Base-by-base conservation (phyloP, 2,888 invertebrate species). In the Esperia sulphurella region DNA sequence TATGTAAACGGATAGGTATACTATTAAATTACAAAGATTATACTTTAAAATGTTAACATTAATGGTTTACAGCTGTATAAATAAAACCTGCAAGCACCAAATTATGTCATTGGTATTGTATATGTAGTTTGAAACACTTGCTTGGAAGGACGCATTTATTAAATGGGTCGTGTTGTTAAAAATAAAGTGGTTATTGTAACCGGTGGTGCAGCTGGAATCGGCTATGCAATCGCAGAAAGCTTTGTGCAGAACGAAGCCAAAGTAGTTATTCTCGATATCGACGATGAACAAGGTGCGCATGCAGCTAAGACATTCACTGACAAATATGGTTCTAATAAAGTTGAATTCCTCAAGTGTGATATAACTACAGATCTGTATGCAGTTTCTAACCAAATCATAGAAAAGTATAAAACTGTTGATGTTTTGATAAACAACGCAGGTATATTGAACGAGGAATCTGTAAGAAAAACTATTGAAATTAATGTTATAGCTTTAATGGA, bases 171-270 rank as follows among this genome's bases (percentile, higher is more conserved):
- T 14, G 40, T 60, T 14, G 46, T 62, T 3, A 59, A 59, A 50
- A 56, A 65, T 40, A 74, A 71, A 65, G 52, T 56, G 1, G 55
- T 65, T 0, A 61, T 71, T 1, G 50, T 92, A 10, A 92, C 92
- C 1, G 92, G 92, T 0, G 91, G 81, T 14, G 91, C 90, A 0
- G 71, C 75, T 38, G 91, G 91, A 1, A 90, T 92, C 40, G 91
- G 91, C 0, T 75, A 77, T 28, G 73, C 75, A 40, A 88, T 83
- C 37, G 79, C 80, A 0, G 70, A 76, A 2, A 75, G 80, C 51
- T 78, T 90, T 39, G 59, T 92, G 3, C 69, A 73, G 45, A 75
- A 82, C 49, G 86, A 84, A 37, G 75, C 63, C 0, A 71, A 63
- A 52, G 49, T 62, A 0, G 51, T 74, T 3, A 41, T 77, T 5